phyloP scores from a whole-genome alignment of 1,140 invertebrate species.

The Philaenus spumarius region DNA sequence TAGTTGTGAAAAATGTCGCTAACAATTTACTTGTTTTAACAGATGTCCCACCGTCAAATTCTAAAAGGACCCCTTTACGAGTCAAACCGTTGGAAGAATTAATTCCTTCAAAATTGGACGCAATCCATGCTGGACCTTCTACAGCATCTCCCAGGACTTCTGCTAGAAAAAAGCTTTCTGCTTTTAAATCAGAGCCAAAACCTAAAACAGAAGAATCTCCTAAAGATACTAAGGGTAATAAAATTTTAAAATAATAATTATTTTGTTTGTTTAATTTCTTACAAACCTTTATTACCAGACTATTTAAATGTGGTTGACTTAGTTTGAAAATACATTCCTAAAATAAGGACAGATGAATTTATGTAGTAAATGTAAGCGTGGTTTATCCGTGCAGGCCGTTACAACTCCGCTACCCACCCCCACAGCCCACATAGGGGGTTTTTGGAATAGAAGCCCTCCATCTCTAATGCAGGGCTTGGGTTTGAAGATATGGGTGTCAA shows the following conservation, averaged over 20 bases:
- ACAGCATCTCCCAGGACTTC: not conserved
- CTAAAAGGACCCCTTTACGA: not conserved
- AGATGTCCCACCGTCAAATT: not conserved
- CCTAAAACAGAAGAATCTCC: not conserved
- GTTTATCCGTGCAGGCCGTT: too few relatives aligned
- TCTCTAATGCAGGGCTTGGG: too few relatives aligned
- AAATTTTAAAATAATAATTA: not conserved
- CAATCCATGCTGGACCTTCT: not conserved
- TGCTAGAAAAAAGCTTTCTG: conserved; percentile 3
- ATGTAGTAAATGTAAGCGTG: not conserved
- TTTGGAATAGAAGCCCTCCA: too few relatives aligned
- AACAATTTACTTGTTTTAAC: too few relatives aligned
- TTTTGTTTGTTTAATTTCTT: not conserved
- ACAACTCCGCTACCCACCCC: too few relatives aligned
- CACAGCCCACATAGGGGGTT: too few relatives aligned
- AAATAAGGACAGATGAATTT: not conserved
- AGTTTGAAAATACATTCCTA: not conserved
- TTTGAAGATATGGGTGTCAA: too few relatives aligned
- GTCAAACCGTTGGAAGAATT: not conserved
- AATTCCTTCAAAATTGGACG: not conserved
- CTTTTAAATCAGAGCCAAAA: not conserved
- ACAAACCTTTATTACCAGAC: not conserved
- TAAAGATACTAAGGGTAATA: not conserved
- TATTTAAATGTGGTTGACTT: not conserved
- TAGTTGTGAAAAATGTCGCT: not conserved